A percentile compares a stretch with the other conserved stretches of the same genome.
phyloP scores from a whole-genome alignment of 2,888 invertebrate species.

The Tetragonula carbonaria region DNA sequence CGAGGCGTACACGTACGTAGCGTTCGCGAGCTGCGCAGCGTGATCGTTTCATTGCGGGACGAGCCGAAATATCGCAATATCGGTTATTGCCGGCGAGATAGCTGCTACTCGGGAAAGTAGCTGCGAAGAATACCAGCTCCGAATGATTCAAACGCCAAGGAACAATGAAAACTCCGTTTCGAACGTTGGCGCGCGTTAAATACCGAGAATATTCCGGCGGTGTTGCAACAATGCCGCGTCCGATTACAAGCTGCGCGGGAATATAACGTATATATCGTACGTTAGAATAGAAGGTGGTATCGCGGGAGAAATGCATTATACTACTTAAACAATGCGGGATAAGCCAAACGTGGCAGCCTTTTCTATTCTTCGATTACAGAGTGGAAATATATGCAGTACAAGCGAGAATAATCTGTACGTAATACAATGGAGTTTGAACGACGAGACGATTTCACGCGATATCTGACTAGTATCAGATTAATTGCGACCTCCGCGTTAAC shows the following conservation, averaged over 20 bases:
- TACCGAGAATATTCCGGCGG: slow-evolving; percentile 50
- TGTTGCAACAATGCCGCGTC: slow-evolving; percentile 47
- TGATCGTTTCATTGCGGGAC: slow-evolving; percentile 30
- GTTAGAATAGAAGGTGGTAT: slow-evolving; percentile 5
- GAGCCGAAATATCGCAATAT: slow-evolving; percentile 23
- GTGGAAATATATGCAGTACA: background rate
- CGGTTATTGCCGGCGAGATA: slow-evolving; percentile 44
- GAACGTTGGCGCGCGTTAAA: slow-evolving; percentile 48
- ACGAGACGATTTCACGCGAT: slow-evolving; percentile 12
- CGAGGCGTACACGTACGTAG: too few species aligned
- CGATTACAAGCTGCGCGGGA: slow-evolving; percentile 45
- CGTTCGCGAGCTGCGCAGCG: background rate
- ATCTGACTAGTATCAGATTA: background rate
- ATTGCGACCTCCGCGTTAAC: background rate
- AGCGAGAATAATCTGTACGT: background rate
- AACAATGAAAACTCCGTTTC: slow-evolving; percentile 58
- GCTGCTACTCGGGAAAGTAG: slow-evolving; percentile 44
- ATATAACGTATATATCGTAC: background rate
- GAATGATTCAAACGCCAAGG: slow-evolving; percentile 51
- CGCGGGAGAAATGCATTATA: slow-evolving; percentile 23
- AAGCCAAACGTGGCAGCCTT: background rate
- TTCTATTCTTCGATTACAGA: background rate
- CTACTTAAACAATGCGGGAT: background rate
- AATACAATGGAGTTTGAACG: background rate
- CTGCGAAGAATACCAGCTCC: slow-evolving; percentile 40